Percentiles rank a stretch among this genome's conserved stretches.
phyloP scores from a whole-genome alignment of 2,888 invertebrate species.

The Tupiocoris notatus region DNA sequence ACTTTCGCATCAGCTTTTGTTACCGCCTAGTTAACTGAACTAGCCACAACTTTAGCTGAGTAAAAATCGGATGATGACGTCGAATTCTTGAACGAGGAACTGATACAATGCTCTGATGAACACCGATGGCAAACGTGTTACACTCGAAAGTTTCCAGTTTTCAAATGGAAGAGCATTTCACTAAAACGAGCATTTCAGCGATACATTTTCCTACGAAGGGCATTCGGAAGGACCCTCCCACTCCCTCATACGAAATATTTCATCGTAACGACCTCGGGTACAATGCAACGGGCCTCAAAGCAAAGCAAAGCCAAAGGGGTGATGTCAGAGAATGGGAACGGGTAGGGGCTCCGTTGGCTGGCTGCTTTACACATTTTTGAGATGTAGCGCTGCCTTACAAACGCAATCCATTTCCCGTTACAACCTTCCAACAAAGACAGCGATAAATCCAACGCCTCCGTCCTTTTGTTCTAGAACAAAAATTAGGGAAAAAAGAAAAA shows the following conservation, averaged over 20 bases:
- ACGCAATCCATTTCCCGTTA: constrained; percentile 8
- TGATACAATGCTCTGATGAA: too few species aligned
- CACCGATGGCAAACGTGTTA: too few species aligned
- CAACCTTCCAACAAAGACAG: constrained; percentile 19
- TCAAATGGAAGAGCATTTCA: background rate
- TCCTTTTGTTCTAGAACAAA: constrained; percentile 8
- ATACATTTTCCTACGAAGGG: constrained; percentile 3
- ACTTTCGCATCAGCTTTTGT: background rate
- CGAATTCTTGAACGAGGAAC: too few species aligned
- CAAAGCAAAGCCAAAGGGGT: background rate
- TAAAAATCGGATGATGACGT: too few species aligned
- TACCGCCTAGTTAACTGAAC: background rate
- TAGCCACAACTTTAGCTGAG: background rate
- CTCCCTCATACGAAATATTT: background rate
- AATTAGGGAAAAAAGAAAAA: constrained; percentile 2
- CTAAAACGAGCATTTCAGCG: constrained; percentile 6
- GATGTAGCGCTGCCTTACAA: constrained; percentile 18
- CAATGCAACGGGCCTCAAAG: background rate
- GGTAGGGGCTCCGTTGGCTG: background rate
- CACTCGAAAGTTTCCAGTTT: background rate
- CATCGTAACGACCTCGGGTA: constrained; percentile 4
- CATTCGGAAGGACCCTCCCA: background rate
- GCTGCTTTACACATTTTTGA: constrained; percentile 25
- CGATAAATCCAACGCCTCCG: constrained; percentile 29
- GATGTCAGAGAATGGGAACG: background rate